These are phyloP conservation scores for Drosophila orena DNA, from an alignment of 1,140 invertebrate species.

Conservation along the genomic window DNA sequence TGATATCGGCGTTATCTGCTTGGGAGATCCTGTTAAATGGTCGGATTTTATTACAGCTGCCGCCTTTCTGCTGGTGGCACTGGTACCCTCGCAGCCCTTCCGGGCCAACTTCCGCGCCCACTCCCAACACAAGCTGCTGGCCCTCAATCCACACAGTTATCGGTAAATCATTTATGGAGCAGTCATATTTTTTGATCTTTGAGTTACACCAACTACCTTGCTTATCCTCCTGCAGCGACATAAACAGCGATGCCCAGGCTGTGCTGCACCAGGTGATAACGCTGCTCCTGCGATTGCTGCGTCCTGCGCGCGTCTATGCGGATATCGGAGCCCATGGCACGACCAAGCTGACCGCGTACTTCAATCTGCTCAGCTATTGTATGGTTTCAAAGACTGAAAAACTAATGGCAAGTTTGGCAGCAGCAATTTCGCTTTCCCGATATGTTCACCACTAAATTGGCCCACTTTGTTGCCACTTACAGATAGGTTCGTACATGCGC, in stretches of 20 bases:
- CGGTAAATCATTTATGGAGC: conserved; percentile 46
- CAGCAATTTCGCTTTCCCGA: conserved; percentile 3
- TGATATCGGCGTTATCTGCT: conserved; percentile 32
- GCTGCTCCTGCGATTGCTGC: conserved; percentile 90
- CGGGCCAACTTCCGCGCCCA: conserved; percentile 91
- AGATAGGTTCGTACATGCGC: conserved; percentile 95
- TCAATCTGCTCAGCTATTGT: conserved; percentile 95
- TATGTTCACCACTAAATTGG: conserved; percentile 14
- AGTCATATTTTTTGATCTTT: no score
- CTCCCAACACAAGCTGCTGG: conserved; percentile 78
- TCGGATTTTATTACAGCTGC: conserved; percentile 87
- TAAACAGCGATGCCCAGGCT: conserved; percentile 90
- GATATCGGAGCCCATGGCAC: conserved; percentile 94
- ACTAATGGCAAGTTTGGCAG: conserved; percentile 90
- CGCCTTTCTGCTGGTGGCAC: conserved; percentile 93
- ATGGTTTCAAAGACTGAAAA: conserved; percentile 95
- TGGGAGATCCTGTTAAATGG: neutral
- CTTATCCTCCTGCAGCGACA: conserved; percentile 74
- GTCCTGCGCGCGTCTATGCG: conserved; percentile 93
- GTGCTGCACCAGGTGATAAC: conserved; percentile 94
- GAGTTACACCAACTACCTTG: no score
- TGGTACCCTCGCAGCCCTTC: conserved; percentile 95
- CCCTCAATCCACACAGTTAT: conserved; percentile 73
- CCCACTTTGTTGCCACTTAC: conserved; percentile 64
- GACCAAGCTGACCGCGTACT: conserved; percentile 96